These are phyloP conservation scores for Venustoraphidia nigricollis DNA, from an alignment of 2,888 invertebrate genomes.

Conservation along the genomic window DNA sequence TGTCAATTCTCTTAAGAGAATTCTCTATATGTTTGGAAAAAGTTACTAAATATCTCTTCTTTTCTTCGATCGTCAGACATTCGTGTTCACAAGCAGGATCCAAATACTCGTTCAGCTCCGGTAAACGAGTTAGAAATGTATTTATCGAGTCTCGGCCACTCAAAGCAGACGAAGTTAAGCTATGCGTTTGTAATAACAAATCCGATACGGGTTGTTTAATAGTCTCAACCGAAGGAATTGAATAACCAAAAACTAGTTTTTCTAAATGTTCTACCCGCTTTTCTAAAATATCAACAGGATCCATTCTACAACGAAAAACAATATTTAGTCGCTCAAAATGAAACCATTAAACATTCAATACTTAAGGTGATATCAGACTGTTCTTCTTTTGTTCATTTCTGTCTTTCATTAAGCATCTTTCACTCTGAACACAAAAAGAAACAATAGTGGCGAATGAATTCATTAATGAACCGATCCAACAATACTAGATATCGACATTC, in stretches of 20 bases:
- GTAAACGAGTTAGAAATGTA: constrained; percentile 27
- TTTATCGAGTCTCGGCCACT: constrained; percentile 33
- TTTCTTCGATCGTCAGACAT: constrained; percentile 28
- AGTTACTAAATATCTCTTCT: constrained; percentile 29
- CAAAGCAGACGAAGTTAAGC: constrained; percentile 31
- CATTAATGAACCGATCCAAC: too few relatives aligned
- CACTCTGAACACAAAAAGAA: too few relatives aligned
- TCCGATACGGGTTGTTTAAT: constrained; percentile 24
- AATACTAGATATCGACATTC: too few relatives aligned
- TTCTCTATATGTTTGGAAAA: constrained; percentile 29
- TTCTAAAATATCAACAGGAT: constrained; percentile 26
- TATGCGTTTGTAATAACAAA: constrained; percentile 29
- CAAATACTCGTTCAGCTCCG: constrained; percentile 29
- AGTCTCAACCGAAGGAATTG: constrained; percentile 18
- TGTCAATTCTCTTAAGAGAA: constrained; percentile 22
- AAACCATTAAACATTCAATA: too few relatives aligned
- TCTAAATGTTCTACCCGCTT: constrained; percentile 31
- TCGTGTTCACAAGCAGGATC: constrained; percentile 28
- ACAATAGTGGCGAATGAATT: too few relatives aligned
- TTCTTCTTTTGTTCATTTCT: too few relatives aligned
- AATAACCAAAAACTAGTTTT: constrained; percentile 25
- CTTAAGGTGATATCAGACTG: too few relatives aligned
- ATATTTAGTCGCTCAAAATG: too few relatives aligned
- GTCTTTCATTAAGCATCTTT: too few relatives aligned
- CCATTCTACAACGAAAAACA: constrained; percentile 3